Base-by-base conservation (phyloP, 2,113 vertebrate species). In the Mus pahari region DNA sequence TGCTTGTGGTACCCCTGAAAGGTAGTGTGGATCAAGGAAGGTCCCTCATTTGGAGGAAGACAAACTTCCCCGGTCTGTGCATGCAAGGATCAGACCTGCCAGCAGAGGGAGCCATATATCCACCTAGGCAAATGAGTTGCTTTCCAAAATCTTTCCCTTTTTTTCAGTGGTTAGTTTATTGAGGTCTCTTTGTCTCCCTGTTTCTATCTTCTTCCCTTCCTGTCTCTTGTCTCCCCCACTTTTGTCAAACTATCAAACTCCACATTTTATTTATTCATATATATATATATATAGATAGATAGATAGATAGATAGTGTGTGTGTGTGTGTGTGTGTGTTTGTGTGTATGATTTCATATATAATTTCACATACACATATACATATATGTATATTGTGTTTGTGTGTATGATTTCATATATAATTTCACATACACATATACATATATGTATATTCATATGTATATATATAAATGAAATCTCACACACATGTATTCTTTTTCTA, bases 41-140 rank as follows among this genome's bases (percentile, higher is more conserved):
- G 19, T 48, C 60, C 92, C 94, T 88, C 71, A 71, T 36, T 74
- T 74, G n/a, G 62, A 48, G 10, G 13, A 74, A 82, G 87, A 55
- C 36, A 26, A n/a, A 55, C 5, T 50, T 28, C 3, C 19, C 10
- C 7, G 1, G 10, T 10, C 48, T 62, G n/a, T 83, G n/a, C 58
- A 0, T 48, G 81, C 89, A 93, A 96, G 97, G 94, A 79, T 96
- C 3, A 0, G 64, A 83, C 58, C 73, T 5, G 86, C 98, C 98
- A 98, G 98, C 86, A 98, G 98, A 98, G 98, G 98, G 98, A 95
- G 98, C 96, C 89, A 10, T 70, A 45, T 89, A 70, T 81, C 79
- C 90, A 71, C 5, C 60, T 66, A 95, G 74, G 62, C 36, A 83
- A n/a, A 50, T 13, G 11, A 73, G 50, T 8, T 42, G 26, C 86